Conservation (phyloP, 2,113 vertebrate species). For the Spea bombifrons region DNA sequence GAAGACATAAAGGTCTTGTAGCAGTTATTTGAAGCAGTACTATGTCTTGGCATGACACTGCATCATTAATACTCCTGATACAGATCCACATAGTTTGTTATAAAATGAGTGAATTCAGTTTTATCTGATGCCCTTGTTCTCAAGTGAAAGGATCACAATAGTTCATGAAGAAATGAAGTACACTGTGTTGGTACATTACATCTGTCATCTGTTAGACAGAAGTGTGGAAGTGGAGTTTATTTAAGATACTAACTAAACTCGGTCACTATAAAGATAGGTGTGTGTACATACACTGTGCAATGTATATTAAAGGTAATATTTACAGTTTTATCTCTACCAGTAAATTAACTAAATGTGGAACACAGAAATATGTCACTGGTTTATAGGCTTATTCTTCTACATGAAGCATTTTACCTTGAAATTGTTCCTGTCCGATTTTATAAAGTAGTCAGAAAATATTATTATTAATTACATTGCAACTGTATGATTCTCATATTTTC, state of each 20-base stretch:
- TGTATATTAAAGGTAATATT: too few species aligned
- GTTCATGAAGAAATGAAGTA: slow-evolving; percentile 8
- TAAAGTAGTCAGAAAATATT: too few species aligned
- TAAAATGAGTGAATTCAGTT: slow-evolving; percentile 26
- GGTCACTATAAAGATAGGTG: too few species aligned
- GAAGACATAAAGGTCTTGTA: not conserved
- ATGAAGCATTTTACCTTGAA: too few species aligned
- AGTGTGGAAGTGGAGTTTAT: not conserved
- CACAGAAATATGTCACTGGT: too few species aligned
- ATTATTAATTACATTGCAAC: too few species aligned
- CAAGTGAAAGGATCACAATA: slow-evolving; percentile 19
- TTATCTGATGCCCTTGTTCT: slow-evolving; percentile 41
- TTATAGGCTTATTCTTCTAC: too few species aligned
- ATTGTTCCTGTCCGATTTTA: too few species aligned
- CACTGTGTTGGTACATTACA: not conserved
- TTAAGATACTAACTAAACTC: not conserved
- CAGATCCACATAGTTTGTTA: slow-evolving; percentile 29
- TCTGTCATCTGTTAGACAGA: slow-evolving; percentile 9
- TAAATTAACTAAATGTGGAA: too few species aligned
- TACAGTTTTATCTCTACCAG: too few species aligned
- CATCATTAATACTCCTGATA: slow-evolving; percentile 31
- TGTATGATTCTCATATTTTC: too few species aligned
- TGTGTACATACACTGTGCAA: too few species aligned
- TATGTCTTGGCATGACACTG: not conserved
- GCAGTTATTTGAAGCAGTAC: not conserved